A percentile compares a stretch with the other conserved stretches of the same genome.
phyloP scores from a whole-genome alignment of 2,888 invertebrate species.

The Philereme vetulata region DNA sequence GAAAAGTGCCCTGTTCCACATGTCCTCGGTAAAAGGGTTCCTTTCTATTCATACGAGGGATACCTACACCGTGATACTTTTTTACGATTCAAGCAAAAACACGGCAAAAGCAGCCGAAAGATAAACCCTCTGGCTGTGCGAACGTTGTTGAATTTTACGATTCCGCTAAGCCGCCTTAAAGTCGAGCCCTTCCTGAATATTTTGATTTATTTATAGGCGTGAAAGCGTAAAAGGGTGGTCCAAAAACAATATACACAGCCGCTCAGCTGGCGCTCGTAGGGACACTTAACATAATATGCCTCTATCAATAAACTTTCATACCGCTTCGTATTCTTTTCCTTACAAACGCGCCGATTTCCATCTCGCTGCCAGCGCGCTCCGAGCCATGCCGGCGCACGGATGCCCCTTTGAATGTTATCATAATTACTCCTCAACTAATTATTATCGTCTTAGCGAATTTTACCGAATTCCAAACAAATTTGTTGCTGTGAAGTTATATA shows the following conservation, averaged over 20 bases:
- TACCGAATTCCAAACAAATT: slow-evolving; percentile 65
- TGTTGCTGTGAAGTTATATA: slow-evolving; percentile 67
- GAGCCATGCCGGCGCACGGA: slow-evolving; percentile 28
- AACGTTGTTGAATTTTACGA: slow-evolving; percentile 83
- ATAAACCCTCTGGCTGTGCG: slow-evolving; percentile 75
- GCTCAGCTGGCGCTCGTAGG: slow-evolving; percentile 61
- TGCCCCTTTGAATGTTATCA: slow-evolving; percentile 30
- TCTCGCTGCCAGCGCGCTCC: slow-evolving; percentile 36
- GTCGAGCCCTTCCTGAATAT: slow-evolving; percentile 83
- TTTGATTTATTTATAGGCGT: slow-evolving; percentile 83
- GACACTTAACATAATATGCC: slow-evolving; percentile 67
- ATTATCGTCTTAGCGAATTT: slow-evolving; percentile 53
- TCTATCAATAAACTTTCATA: slow-evolving; percentile 53
- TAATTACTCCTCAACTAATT: slow-evolving; percentile 46
- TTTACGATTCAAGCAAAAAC: slow-evolving; percentile 81
- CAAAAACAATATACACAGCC: slow-evolving; percentile 77
- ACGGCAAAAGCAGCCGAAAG: slow-evolving; percentile 72
- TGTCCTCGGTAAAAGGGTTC: slow-evolving; percentile 73
- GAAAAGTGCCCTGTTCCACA: slow-evolving; percentile 70
- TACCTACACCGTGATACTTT: slow-evolving; percentile 68
- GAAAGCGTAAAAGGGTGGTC: slow-evolving; percentile 80
- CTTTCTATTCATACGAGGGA: slow-evolving; percentile 72
- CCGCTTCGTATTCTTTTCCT: slow-evolving; percentile 44
- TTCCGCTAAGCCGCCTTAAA: slow-evolving; percentile 83
- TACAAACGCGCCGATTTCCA: slow-evolving; percentile 31